Evolutionary conservation across 2,797 vertebrate species (phyloP).

Genomic region (Rhinoraja longicauda): DNA sequence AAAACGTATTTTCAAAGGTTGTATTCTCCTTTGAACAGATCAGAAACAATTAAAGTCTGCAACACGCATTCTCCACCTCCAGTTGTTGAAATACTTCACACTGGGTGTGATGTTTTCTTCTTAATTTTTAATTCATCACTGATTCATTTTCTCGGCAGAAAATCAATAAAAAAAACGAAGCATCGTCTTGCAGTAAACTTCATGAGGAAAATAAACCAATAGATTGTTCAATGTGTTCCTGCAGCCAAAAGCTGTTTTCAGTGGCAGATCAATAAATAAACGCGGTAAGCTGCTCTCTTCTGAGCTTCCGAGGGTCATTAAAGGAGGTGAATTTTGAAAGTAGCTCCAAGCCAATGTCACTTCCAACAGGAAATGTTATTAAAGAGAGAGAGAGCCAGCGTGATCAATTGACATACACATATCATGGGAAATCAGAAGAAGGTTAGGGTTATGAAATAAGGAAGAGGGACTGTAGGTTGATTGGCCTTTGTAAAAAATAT

Average conservation of each 20-base stretch:
- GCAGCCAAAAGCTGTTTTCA: background rate
- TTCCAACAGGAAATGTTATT: background rate
- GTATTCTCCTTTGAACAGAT: background rate
- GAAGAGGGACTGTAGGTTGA: no score
- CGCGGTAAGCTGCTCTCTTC: background rate
- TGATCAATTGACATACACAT: background rate
- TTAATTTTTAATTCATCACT: background rate
- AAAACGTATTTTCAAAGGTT: background rate
- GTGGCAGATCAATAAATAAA: constrained; percentile 6
- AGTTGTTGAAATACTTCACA: background rate
- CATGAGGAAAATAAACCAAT: background rate
- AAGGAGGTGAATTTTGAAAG: background rate
- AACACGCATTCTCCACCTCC: background rate
- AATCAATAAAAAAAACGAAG: background rate
- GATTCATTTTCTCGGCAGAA: background rate
- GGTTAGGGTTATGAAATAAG: no score
- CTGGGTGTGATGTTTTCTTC: background rate
- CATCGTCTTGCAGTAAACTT: background rate
- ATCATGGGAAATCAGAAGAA: background rate
- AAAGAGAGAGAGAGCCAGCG: background rate
- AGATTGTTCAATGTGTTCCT: background rate
- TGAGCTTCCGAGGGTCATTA: background rate
- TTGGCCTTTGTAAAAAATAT: no score
- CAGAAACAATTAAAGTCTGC: background rate
- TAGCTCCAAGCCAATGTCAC: background rate